Evolutionary conservation across 1,140 invertebrate species (phyloP), one percentile per base, ranked within the genome.

Genomic region (Parapsyche elsis): DNA sequence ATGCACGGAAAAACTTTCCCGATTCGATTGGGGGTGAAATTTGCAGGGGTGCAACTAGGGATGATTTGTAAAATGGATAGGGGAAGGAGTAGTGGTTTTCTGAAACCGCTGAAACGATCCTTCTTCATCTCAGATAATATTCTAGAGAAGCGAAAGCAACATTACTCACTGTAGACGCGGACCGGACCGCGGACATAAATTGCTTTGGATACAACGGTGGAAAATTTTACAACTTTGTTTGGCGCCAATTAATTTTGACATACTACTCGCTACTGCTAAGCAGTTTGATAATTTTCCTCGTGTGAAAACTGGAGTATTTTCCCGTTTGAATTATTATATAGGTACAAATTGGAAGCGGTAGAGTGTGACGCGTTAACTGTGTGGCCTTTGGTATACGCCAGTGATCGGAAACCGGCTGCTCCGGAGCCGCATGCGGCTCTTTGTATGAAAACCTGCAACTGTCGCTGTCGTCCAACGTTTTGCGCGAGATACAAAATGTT

Each of bases 241-340:
- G 1, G 9, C 57, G 57, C 64, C 64, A 67, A 67, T 67, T 67
- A 67, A 67, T 67, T 67, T 67, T 67, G 64, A 67, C 24, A 24
- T 64, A 64, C 24, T 64, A 23, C 59, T n/a, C n/a, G 16, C 30
- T 38, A 38, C 30, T 38, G 30, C 30, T 38, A 38, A 38, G 30
- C 30, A 1, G 30, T 1, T 7, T 38, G 30, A 38, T 38, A 38
- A 38, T 38, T 38, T 38, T 38, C 30, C 30, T 4, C 1, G 30
- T 7, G 30, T 38, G 7, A 7, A 38, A 38, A 38, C 30, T 38
- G 2, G 30, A 38, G 30, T 7, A 7, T 7, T 38, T 38, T 38
- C 7, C 30, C 30, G 7, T 7, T 7, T 38, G 30, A 38, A 38
- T 4, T 38, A 38, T 4, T 38, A 4, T 38, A 38, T 4, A 38